phyloP scores from a whole-genome alignment of 2,113 vertebrate species.

The Bos taurus region DNA sequence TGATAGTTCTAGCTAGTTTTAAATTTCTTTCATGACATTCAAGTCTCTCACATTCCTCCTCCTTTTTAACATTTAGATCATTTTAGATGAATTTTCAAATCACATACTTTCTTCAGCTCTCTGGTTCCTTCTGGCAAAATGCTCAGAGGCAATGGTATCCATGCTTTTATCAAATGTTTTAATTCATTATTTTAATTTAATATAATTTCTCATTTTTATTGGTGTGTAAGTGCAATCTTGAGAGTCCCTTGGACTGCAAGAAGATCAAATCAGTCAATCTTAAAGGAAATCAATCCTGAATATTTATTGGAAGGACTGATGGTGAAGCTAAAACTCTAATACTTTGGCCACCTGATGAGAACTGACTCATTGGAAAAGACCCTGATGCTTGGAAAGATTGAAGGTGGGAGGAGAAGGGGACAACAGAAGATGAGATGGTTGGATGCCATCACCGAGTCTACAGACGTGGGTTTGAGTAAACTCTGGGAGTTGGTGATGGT shows the following conservation, averaged over 20 bases:
- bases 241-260: background rate
- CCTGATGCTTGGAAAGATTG: background rate
- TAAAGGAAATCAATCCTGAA: background rate
- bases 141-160: background rate
- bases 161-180: background rate
- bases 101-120: background rate
- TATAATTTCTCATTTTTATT: background rate
- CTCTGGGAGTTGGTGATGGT: background rate
- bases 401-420: background rate
- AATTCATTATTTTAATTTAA: constrained; percentile 28
- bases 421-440: background rate
- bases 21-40: background rate
- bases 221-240: background rate
- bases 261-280: background rate
- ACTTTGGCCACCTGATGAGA: background rate
- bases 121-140: background rate
- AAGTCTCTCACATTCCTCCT: background rate
- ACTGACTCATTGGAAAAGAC: background rate
- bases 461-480: background rate
- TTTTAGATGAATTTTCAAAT: constrained; percentile 19
- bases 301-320: background rate
- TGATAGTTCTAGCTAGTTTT: background rate
- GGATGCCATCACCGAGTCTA: background rate
- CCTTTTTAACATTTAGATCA: background rate
- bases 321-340: background rate